Evolutionary conservation across 2,113 vertebrate genomes (phyloP).

Genomic region (Manacus vitellinus): DNA sequence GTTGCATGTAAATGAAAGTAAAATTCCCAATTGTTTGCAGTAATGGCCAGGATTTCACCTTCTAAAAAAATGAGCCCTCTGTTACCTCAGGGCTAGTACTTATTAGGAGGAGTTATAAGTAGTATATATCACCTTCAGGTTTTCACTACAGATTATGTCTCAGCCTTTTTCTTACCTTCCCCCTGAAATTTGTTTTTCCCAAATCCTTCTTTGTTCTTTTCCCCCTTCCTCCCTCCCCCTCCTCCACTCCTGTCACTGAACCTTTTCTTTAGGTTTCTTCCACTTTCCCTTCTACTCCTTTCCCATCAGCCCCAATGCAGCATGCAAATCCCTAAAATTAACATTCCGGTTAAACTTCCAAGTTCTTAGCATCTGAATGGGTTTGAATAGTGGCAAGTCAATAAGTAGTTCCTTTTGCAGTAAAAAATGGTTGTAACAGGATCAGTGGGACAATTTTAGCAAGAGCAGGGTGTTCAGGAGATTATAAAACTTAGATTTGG

Average conservation of each 20-base stretch:
- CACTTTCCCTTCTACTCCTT: neutral
- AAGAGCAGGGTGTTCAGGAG: neutral
- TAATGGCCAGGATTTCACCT: neutral
- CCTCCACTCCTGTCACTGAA: rapidly evolving
- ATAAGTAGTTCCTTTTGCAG: neutral
- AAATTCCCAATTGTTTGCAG: neutral
- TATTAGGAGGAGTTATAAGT: neutral
- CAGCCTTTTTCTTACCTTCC: neutral
- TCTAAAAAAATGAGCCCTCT: neutral
- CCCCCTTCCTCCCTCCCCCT: rapidly evolving
- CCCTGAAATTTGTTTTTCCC: neutral
- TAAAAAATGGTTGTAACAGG: neutral
- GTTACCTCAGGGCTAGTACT: neutral
- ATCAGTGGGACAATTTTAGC: neutral
- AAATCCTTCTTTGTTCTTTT: neutral
- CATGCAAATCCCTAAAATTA: neutral
- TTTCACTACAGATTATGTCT: neutral
- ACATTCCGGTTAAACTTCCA: neutral
- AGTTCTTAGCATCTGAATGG: neutral
- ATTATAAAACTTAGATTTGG: neutral
- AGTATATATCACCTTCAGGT: neutral
- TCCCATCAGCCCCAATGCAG: neutral
- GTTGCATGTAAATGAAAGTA: neutral
- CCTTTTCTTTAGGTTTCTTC: neutral
- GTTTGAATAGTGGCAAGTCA: neutral